phyloP scores from a whole-genome alignment of 2,888 invertebrate genomes.

The Megastigmus dorsalis region DNA sequence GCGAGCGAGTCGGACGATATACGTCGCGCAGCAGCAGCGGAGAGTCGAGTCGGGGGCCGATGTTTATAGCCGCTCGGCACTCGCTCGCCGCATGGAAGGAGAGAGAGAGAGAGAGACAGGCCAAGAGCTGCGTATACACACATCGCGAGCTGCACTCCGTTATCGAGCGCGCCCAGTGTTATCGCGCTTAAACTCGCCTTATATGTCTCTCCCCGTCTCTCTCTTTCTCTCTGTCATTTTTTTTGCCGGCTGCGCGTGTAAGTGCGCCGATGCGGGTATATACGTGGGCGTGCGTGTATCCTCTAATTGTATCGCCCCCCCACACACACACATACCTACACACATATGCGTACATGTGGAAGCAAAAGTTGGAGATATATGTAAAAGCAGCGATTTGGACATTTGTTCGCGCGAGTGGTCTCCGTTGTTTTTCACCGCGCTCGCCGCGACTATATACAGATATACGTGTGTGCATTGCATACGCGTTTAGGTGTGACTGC shows the following conservation, averaged over 20 bases:
- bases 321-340: too few species aligned
- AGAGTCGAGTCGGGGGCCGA: not conserved
- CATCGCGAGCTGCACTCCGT: constrained; percentile 26
- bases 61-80: constrained; percentile 32
- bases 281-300: too few species aligned
- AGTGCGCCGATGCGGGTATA: not conserved
- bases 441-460: not conserved
- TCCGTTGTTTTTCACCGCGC: not conserved
- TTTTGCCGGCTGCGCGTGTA: not conserved
- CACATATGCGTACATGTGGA: not conserved
- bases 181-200: constrained; percentile 34
- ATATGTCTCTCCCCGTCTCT: constrained; percentile 1
- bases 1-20: constrained; percentile 1
- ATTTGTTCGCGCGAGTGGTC: constrained; percentile 37
- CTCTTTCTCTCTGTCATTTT: not conserved
- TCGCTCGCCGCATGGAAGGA: not conserved
- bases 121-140: constrained; percentile 4
- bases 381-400: constrained; percentile 16
- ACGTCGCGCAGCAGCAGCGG: too few species aligned
- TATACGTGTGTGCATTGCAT: too few species aligned
- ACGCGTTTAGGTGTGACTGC: too few species aligned
- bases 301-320: too few species aligned
- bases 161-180: constrained; percentile 48
- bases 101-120: constrained; percentile 7
- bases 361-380: not conserved